These are phyloP conservation scores for Pelobates fuscus DNA, from an alignment of 2,113 vertebrate genomes.

Conservation along the genomic window DNA sequence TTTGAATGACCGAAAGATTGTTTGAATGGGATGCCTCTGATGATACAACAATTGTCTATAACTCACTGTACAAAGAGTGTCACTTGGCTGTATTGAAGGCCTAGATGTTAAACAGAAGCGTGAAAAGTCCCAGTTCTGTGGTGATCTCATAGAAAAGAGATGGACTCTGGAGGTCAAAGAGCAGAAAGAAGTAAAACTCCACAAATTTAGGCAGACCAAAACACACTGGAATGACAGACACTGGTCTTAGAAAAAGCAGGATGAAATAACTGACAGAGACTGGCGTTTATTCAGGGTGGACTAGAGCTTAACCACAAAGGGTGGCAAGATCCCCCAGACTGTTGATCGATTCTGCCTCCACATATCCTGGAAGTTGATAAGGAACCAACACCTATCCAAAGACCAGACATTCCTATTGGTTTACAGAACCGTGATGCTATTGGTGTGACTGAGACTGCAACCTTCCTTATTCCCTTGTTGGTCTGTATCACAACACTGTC, in stretches of 20 bases:
- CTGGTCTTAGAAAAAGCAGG: slow-evolving; percentile 98
- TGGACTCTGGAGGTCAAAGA: too few relatives aligned
- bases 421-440: slow-evolving; percentile 98
- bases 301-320: slow-evolving; percentile 98
- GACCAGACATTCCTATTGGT: slow-evolving; percentile 97
- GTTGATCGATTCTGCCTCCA: slow-evolving; percentile 95
- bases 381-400: slow-evolving; percentile 97
- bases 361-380: slow-evolving; percentile 98
- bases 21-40: too few relatives aligned
- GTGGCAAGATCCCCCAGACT: slow-evolving; percentile 97
- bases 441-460: slow-evolving; percentile 93
- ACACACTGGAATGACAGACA: slow-evolving; percentile 97
- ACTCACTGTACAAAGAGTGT: too few relatives aligned
- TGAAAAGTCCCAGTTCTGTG: too few relatives aligned
- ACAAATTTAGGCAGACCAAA: slow-evolving; percentile 95
- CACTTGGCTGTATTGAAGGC: too few relatives aligned
- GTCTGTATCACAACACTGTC: slow-evolving; percentile 98
- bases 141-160: too few relatives aligned
- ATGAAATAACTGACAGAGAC: slow-evolving; percentile 97
- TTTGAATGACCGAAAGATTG: too few relatives aligned
- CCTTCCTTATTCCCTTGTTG: slow-evolving; percentile 92
- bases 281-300: slow-evolving; percentile 97
- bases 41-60: too few relatives aligned
- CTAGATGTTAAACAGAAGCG: too few relatives aligned
- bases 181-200: slow-evolving; percentile 80